Evolutionary conservation across 2,888 invertebrate genomes (phyloP).

Genomic region (Agonopterix arenella): DNA sequence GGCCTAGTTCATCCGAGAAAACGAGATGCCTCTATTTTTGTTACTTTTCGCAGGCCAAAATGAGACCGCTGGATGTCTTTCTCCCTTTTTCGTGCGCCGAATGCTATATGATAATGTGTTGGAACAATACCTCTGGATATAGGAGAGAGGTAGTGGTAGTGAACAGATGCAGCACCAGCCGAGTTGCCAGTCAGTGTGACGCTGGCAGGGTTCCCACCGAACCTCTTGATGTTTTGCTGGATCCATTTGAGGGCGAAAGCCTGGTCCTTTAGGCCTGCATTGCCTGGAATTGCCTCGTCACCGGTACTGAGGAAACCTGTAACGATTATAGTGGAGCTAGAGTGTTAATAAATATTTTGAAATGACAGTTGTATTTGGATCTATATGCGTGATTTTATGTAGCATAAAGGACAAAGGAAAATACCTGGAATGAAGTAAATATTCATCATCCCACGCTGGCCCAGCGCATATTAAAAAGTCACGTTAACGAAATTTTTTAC

Average conservation of each 20-base stretch:
- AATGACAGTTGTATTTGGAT: no score
- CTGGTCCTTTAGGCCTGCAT: slow-evolving; percentile 82
- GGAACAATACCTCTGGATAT: slow-evolving; percentile 57
- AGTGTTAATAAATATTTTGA: no score
- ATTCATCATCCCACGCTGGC: no score
- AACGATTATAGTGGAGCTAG: background rate
- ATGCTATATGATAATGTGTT: background rate
- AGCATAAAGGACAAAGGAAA: background rate
- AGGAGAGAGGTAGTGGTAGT: slow-evolving; percentile 78
- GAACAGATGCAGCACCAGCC: slow-evolving; percentile 81
- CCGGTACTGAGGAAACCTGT: slow-evolving; percentile 81
- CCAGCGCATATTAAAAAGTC: no score
- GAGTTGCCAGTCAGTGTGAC: slow-evolving; percentile 79
- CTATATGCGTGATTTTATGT: no score
- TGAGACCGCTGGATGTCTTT: no score
- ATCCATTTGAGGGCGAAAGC: slow-evolving; percentile 79
- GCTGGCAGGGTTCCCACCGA: slow-evolving; percentile 80
- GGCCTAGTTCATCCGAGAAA: no score
- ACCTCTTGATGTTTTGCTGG: slow-evolving; percentile 74
- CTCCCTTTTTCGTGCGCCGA: no score
- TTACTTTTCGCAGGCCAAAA: no score
- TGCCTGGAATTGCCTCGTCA: slow-evolving; percentile 78
- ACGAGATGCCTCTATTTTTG: background rate
- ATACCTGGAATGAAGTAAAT: no score
- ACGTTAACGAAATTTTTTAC: no score